phyloP scores from a whole-genome alignment of 1,140 invertebrate species.

The Hermetia illucens region DNA sequence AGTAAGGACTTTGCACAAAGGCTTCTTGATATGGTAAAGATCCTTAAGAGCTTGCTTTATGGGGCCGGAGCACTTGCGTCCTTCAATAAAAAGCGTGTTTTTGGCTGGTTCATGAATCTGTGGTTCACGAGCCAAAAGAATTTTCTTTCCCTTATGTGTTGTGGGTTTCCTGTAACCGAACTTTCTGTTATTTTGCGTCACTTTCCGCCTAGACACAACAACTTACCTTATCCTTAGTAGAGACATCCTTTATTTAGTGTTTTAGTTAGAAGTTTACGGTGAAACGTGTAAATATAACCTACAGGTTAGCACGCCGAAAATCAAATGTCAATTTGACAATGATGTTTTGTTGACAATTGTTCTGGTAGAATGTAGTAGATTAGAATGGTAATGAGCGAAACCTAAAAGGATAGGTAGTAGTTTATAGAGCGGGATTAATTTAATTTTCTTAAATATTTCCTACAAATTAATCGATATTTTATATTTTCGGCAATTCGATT shows the following conservation, averaged over 20 bases:
- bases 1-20: slow-evolving; percentile 57
- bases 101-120: slow-evolving; percentile 84
- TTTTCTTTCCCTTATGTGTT: slow-evolving; percentile 76
- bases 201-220: not conserved
- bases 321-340: too few relatives aligned
- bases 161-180: slow-evolving; percentile 51
- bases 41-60: slow-evolving; percentile 71
- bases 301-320: too few relatives aligned
- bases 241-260: slow-evolving; percentile 1
- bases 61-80: slow-evolving; percentile 65
- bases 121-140: slow-evolving; percentile 64
- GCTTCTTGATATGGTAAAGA: slow-evolving; percentile 77
- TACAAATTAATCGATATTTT: too few relatives aligned
- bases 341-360: too few relatives aligned
- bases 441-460: too few relatives aligned
- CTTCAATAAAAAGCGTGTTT: slow-evolving; percentile 70
- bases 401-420: too few relatives aligned
- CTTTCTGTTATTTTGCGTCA: not conserved
- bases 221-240: slow-evolving; percentile 2
- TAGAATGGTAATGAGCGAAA: too few relatives aligned
- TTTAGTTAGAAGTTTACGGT: too few relatives aligned
- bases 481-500: too few relatives aligned
- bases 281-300: too few relatives aligned
- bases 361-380: too few relatives aligned
- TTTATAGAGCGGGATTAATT: too few relatives aligned